Percentiles rank a stretch among this genome's conserved stretches.
phyloP scores from a whole-genome alignment of 2,113 vertebrate genomes.

The Atherinomorus stipes region DNA sequence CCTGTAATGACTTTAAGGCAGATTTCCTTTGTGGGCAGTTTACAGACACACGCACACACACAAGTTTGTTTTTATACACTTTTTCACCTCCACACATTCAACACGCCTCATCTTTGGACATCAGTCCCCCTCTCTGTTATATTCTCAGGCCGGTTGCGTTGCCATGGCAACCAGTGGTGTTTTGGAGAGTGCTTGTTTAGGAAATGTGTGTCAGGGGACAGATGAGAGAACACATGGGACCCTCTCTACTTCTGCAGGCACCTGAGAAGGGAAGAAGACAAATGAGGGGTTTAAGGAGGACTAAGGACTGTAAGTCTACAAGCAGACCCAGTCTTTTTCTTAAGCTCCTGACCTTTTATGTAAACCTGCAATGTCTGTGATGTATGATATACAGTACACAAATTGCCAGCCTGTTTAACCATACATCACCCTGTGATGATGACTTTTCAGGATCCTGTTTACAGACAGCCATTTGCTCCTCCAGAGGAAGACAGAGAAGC shows the following conservation, averaged over 20 bases:
- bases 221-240: conserved; percentile 59
- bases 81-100: conserved; percentile 18
- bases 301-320: conserved; percentile 18
- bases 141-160: conserved; percentile 60
- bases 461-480: too few relatives aligned
- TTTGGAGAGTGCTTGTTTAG: conserved; percentile 75
- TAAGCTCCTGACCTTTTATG: conserved; percentile 14
- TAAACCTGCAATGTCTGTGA: conserved; percentile 12
- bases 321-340: neutral
- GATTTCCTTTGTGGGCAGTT: conserved; percentile 35
- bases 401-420: neutral
- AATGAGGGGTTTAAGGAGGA: neutral
- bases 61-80: conserved; percentile 12
- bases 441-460: too few relatives aligned
- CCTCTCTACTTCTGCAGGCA: conserved; percentile 44
- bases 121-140: conserved; percentile 57
- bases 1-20: conserved; percentile 58
- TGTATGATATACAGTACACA: neutral
- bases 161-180: conserved; percentile 73
- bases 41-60: conserved; percentile 37
- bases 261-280: conserved; percentile 34
- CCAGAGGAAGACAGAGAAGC: too few relatives aligned
- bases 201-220: conserved; percentile 69
- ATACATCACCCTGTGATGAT: neutral
- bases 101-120: conserved; percentile 34